Evolutionary conservation across 2,888 invertebrate species (phyloP).

Genomic region (Drosophila helvetica): DNA sequence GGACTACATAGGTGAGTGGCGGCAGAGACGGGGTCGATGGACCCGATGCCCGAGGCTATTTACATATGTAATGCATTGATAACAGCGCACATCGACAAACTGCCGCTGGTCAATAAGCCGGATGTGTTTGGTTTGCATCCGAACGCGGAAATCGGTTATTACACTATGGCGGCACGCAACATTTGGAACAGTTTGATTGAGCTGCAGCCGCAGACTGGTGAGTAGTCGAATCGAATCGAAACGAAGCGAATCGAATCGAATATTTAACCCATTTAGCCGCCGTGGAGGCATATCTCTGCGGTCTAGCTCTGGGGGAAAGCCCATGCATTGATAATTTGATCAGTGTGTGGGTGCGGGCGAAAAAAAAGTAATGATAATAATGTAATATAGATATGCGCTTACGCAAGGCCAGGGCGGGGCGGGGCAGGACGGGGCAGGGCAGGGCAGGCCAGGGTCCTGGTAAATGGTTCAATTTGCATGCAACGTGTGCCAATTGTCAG

Average conservation of each 20-base stretch:
- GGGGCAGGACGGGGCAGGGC: not conserved
- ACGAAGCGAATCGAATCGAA: constrained; percentile 1
- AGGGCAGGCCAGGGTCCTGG: constrained; percentile 20
- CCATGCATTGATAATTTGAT: constrained; percentile 30
- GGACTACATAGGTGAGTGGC: constrained; percentile 88
- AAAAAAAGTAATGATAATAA: constrained; percentile 39
- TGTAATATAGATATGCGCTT: constrained; percentile 31
- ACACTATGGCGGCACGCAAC: constrained; percentile 92
- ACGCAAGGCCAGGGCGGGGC: too few species aligned
- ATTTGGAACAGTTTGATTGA: constrained; percentile 95
- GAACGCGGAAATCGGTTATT: constrained; percentile 98
- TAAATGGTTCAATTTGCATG: constrained; percentile 73
- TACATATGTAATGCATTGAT: constrained; percentile 61
- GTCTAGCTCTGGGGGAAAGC: constrained; percentile 11
- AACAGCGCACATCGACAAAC: constrained; percentile 90
- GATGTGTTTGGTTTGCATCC: constrained; percentile 96
- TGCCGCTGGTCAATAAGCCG: constrained; percentile 93
- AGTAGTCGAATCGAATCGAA: constrained; percentile 77
- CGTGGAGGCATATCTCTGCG: constrained; percentile 25
- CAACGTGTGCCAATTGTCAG: constrained; percentile 76
- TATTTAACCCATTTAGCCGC: constrained; percentile 18
- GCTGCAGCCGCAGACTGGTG: constrained; percentile 95
- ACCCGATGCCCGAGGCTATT: constrained; percentile 27
- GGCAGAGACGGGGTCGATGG: too few species aligned
- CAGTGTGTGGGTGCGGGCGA: constrained; percentile 3